Base-by-base conservation (phyloP, 2,797 vertebrate species). In the Scarus forsteni region DNA sequence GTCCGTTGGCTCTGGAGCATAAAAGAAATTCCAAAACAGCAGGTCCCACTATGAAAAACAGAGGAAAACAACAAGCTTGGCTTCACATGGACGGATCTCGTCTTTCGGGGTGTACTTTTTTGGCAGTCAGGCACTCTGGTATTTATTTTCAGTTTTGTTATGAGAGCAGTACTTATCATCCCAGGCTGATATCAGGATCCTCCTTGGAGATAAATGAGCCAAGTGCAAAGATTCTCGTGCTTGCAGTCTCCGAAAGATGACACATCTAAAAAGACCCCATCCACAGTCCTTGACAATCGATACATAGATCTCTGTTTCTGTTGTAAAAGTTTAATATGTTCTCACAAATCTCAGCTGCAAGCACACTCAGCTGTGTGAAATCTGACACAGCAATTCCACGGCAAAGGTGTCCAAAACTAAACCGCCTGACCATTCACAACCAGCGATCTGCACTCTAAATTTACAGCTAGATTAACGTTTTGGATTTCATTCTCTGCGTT, bases 401-500 rank as follows among this genome's bases (percentile, higher is more conserved):
- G 27, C 8, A 1, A 80, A 84, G 53, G 67, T 82, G 78, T 86
- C 73, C 62, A 62, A n/a, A 27, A 4, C 39, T 73, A 60, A 77
- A 64, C 66, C 73, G 40, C 10, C 44, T 66, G 50, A 88, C 77
- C 72, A 70, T 79, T 87, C 69, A 72, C 48, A 74, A 53, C 67
- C 55, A 49, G 38, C 13, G 34, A 74, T 73, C 52, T 9, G 11
- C 54, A 43, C 72, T 72, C 44, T 69, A 57, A 81, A 84, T 88
- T 85, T 89, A 91, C 77, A 73, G 79, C 85, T 53, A 60, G 78
- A 83, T 86, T 70, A 63, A 54, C 77, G 83, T 82, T 88, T 89
- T 60, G 14, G 60, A 81, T 86, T 81, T 79, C 75, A 88, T 88
- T 67, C 68, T 72, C 78, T 60, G 48, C 59, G 51, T 39, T 71